phyloP scores from a whole-genome alignment of 2,113 vertebrate species.

The Paracanthobrama guichenoti region DNA sequence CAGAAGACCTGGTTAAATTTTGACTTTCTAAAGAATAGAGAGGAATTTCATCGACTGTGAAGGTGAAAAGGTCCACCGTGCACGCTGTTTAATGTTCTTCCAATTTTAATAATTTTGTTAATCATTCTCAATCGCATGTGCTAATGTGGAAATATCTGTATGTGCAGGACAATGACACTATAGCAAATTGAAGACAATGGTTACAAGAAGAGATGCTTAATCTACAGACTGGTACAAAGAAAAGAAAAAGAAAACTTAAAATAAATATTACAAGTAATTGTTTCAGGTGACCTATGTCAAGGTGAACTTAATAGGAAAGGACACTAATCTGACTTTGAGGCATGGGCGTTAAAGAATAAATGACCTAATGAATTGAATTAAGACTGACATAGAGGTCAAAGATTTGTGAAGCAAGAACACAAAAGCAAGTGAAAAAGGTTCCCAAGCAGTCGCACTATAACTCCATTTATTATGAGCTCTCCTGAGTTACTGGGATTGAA shows the following conservation, averaged over 20 bases:
- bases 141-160: neutral
- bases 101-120: neutral
- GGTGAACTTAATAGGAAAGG: neutral
- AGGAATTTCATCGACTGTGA: conserved; percentile 1
- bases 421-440: conserved; percentile 23
- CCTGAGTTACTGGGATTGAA: conserved; percentile 51
- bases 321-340: neutral
- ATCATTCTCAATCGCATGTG: conserved; percentile 19
- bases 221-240: neutral
- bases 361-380: neutral
- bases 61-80: neutral
- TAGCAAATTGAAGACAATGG: neutral
- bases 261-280: neutral
- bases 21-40: conserved; percentile 14
- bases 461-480: neutral
- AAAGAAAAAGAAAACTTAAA: neutral
- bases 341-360: conserved; percentile 23
- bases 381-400: conserved; percentile 17
- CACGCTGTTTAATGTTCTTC: neutral
- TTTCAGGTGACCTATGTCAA: conserved; percentile 3
- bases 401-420: neutral
- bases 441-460: conserved; percentile 6
- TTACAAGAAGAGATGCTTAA: neutral
- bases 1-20: neutral
- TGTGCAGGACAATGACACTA: neutral